Percentiles rank a stretch among this genome's conserved stretches.
phyloP scores from a whole-genome alignment of 2,113 vertebrate genomes.

The Cyprinodon variegatus region DNA sequence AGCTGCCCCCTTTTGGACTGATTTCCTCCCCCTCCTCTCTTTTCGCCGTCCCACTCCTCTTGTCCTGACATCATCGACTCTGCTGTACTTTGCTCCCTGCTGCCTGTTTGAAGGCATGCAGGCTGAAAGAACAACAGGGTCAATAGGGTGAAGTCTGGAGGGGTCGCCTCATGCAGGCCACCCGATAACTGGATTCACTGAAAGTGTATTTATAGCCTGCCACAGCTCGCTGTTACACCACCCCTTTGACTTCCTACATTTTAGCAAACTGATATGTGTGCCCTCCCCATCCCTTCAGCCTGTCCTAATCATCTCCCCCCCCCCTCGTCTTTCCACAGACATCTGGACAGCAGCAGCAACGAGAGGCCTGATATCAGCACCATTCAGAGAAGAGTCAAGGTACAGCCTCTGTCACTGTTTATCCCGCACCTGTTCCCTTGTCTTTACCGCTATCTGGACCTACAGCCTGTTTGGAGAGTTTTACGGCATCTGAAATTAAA shows the following conservation, averaged over 20 bases:
- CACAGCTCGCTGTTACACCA: conserved; percentile 19
- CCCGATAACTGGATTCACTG: conserved; percentile 40
- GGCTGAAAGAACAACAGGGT: conserved; percentile 5
- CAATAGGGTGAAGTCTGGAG: conserved; percentile 55
- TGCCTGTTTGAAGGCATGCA: conserved; percentile 17
- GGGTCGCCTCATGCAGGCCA: conserved; percentile 2
- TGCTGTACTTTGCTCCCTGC: conserved; percentile 27
- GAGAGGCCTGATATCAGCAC: conserved; percentile 98
- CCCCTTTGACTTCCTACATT: conserved; percentile 28
- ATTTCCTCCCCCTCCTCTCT: neutral
- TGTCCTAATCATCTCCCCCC: conserved; percentile 21
- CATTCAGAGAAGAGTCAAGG: conserved; percentile 98
- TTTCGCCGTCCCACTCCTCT: neutral
- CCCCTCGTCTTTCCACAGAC: conserved; percentile 81
- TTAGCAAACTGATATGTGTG: conserved; percentile 38
- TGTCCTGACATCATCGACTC: neutral
- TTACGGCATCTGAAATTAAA: too few relatives aligned
- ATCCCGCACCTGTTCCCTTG: neutral
- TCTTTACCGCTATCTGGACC: neutral
- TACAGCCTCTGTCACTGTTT: conserved; percentile 59
- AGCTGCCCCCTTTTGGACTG: conserved; percentile 43
- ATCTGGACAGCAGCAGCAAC: conserved; percentile 99
- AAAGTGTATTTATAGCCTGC: conserved; percentile 63
- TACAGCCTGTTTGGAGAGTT: neutral
- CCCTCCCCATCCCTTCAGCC: neutral